Evolutionary conservation across 1,140 invertebrate species (phyloP), one percentile per base, ranked within the genome.

Genomic region (Aphelenchoides avenae): DNA sequence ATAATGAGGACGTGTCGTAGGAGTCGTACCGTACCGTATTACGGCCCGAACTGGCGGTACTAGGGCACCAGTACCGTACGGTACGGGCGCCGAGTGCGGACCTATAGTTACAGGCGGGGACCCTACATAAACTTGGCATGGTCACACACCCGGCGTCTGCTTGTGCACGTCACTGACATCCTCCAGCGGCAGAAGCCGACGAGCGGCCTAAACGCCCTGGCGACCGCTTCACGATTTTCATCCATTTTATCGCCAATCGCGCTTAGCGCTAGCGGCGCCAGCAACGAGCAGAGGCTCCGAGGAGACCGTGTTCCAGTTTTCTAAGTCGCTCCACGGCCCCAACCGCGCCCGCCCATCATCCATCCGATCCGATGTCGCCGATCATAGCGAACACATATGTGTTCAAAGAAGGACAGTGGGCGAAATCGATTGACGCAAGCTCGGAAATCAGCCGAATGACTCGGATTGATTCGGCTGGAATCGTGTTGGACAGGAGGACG

Each of bases 111-210:
- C n/a, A n/a, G n/a, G n/a, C n/a, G n/a, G n/a, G n/a, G n/a, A n/a
- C n/a, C n/a, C n/a, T n/a, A n/a, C n/a, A n/a, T n/a, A n/a, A n/a
- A n/a, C n/a, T n/a, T n/a, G n/a, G n/a, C n/a, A n/a, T n/a, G n/a
- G n/a, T n/a, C n/a, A n/a, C n/a, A n/a, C n/a, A n/a, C n/a, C n/a
- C n/a, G n/a, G n/a, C n/a, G n/a, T n/a, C n/a, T n/a, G n/a, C n/a
- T n/a, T n/a, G n/a, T n/a, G n/a, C n/a, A n/a, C n/a, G n/a, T n/a
- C n/a, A 37, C 44, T 13, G 41, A 68, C 70, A 44, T 67, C 57
- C 56, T 71, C 68, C n/a, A 75, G 48, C 4, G 64, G 56, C 29
- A 75, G 33, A 1, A 75, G 40, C 9, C 48, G 37, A 75, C 63
- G 34, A 75, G 36, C 29, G 57, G 36, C 5, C 73, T 27, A 40